phyloP scores from a whole-genome alignment of 2,797 vertebrate genomes.

The Catostomus latipinnis region DNA sequence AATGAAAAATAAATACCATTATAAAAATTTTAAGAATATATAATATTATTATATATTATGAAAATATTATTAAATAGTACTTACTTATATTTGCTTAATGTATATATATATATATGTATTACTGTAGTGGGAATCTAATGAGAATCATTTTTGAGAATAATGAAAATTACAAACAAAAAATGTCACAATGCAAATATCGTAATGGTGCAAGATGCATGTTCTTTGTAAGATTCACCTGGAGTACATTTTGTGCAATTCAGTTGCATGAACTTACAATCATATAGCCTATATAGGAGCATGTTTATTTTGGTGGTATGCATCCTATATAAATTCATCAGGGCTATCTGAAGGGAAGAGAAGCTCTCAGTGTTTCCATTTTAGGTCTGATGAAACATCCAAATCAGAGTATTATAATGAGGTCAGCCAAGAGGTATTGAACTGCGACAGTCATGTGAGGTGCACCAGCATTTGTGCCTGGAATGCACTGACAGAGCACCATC shows the following conservation, averaged over 20 bases:
- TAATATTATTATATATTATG: no score
- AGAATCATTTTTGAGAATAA: no score
- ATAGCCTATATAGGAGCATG: not conserved
- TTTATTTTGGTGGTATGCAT: not conserved
- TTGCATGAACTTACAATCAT: not conserved
- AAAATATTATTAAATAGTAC: no score
- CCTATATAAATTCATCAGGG: slow-evolving; percentile 13
- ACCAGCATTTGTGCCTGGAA: slow-evolving; percentile 28
- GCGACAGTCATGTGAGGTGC: slow-evolving; percentile 30
- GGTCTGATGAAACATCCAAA: not conserved
- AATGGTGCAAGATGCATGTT: not conserved
- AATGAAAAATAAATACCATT: not conserved
- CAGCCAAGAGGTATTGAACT: slow-evolving; percentile 15
- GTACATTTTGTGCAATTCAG: not conserved
- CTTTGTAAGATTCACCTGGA: not conserved
- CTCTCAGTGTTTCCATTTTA: slow-evolving; percentile 18
- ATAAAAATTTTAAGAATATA: no score
- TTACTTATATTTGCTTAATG: no score
- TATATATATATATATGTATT: no score
- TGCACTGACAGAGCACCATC: slow-evolving; percentile 44
- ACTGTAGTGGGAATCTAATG: no score
- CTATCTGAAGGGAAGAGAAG: not conserved
- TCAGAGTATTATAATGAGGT: slow-evolving; percentile 6
- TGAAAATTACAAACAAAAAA: no score
- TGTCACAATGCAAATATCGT: no score